These are phyloP conservation scores for Scaptodrosophila latifasciaeformis DNA, from an alignment of 2,888 invertebrate genomes.

Conservation along the genomic window DNA sequence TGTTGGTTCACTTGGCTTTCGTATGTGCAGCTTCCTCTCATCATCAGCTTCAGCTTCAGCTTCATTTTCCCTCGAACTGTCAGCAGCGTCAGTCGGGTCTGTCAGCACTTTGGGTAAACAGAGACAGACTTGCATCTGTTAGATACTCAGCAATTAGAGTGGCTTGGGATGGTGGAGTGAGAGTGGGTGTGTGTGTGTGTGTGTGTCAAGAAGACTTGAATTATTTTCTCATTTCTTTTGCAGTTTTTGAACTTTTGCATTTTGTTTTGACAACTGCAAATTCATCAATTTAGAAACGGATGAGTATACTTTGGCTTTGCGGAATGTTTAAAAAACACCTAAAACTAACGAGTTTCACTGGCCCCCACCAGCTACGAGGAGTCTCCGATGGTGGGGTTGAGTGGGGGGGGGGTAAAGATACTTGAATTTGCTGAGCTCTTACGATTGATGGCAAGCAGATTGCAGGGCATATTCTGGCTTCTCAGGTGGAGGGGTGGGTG, in stretches of 20 bases:
- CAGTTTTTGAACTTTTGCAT: slow-evolving; percentile 35
- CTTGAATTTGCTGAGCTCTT: slow-evolving; percentile 22
- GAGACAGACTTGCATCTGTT: not conserved
- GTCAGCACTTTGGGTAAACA: no score
- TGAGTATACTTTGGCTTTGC: not conserved
- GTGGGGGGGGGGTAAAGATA: no score
- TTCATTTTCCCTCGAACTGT: no score
- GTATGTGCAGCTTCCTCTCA: no score
- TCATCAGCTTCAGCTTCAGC: no score
- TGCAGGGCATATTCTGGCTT: not conserved
- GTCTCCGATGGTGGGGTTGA: not conserved
- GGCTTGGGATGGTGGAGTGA: not conserved
- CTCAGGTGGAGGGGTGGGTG: not conserved
- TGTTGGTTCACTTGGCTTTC: no score
- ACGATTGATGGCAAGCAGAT: slow-evolving; percentile 13
- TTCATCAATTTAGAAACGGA: slow-evolving; percentile 4
- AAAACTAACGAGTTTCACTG: slow-evolving; percentile 4
- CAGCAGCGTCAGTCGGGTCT: no score
- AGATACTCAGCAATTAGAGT: not conserved
- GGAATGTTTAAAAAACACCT: not conserved
- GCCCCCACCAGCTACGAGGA: not conserved
- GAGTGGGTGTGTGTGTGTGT: not conserved
- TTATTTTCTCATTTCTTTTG: no score
- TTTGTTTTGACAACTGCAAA: slow-evolving; percentile 51
- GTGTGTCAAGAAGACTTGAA: slow-evolving; percentile 10